Conservation (phyloP, 2,113 vertebrate species). For the Notarius lentiginosus region DNA sequence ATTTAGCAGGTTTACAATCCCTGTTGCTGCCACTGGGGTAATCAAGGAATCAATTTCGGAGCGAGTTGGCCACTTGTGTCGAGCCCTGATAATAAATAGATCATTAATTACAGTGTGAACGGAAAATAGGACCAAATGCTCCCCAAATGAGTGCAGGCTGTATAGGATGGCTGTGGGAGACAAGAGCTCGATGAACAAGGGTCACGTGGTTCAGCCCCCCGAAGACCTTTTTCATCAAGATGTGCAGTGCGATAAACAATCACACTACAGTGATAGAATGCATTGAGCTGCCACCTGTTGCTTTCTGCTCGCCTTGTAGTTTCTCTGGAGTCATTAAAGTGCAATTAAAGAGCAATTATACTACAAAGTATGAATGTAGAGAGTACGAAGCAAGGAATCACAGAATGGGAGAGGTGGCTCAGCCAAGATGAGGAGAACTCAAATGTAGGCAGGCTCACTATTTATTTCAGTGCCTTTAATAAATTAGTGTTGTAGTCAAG, state of each 20-base stretch:
- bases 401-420: neutral
- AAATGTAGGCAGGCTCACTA: neutral
- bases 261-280: neutral
- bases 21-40: conserved; percentile 49
- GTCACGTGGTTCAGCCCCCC: conserved; percentile 24
- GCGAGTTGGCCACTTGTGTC: conserved; percentile 49
- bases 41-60: conserved; percentile 62
- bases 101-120: conserved; percentile 60
- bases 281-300: neutral
- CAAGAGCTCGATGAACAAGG: neutral
- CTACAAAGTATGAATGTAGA: conserved; percentile 53
- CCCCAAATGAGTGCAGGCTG: conserved; percentile 1
- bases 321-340: conserved; percentile 56
- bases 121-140: conserved; percentile 47
- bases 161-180: conserved; percentile 10
- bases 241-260: conserved; percentile 54
- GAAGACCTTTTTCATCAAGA: conserved; percentile 42
- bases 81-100: conserved; percentile 54
- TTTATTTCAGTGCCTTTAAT: too few species aligned
- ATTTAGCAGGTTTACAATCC: conserved; percentile 62
- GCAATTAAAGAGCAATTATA: conserved; percentile 62
- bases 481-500: too few species aligned
- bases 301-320: conserved; percentile 18
- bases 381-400: conserved; percentile 23
- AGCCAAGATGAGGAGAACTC: neutral